Evolutionary conservation across 2,113 vertebrate species (phyloP), one percentile per base, ranked within the genome.

Genomic region (Myocastor coypus): DNA sequence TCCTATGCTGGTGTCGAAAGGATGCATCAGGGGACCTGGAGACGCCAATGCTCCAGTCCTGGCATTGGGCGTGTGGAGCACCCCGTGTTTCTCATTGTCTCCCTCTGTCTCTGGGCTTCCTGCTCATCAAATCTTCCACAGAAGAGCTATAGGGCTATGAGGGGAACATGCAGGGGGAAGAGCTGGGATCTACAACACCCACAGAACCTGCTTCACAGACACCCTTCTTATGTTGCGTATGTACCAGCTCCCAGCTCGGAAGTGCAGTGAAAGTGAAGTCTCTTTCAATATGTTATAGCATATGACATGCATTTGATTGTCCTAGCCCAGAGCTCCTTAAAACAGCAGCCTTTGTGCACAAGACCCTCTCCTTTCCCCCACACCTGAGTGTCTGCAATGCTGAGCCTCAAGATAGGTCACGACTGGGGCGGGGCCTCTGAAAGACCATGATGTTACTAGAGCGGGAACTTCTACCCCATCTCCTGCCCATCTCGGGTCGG

Each of bases 41-140:
- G n/a, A 66, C 0, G 0, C 16, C 52, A 52, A 1, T 0, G 22
- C 40, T n/a, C 46, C 57, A 26, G 59, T 26, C 17, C 3, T 13
- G n/a, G n/a, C n/a, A n/a, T n/a, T n/a, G n/a, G n/a, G n/a, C n/a
- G 1, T 30, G 28, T 4, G 22, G 28, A 89, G 46, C 0, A 42
- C 6, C 19, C 34, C 34, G 9, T 42, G 34, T 42, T 80, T 11
- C 1, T 40, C 71, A 17, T 42, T 34, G 16, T 37, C n/a, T 80
- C 30, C 24, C 13, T 52, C 59, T 17, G 42, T 16, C 37, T 87
- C 32, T 52, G 68, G 22, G 87, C 81, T 50, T 64, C 28, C 52
- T 83, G 46, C 77, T 87, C 52, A 63, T 30, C 37, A 22, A n/a
- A 0, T 91, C 66, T 59, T 68, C 26, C 59, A 87, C 32, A 66